phyloP scores from a whole-genome alignment of 2,797 vertebrate species.

The Rallus crepitans region DNA sequence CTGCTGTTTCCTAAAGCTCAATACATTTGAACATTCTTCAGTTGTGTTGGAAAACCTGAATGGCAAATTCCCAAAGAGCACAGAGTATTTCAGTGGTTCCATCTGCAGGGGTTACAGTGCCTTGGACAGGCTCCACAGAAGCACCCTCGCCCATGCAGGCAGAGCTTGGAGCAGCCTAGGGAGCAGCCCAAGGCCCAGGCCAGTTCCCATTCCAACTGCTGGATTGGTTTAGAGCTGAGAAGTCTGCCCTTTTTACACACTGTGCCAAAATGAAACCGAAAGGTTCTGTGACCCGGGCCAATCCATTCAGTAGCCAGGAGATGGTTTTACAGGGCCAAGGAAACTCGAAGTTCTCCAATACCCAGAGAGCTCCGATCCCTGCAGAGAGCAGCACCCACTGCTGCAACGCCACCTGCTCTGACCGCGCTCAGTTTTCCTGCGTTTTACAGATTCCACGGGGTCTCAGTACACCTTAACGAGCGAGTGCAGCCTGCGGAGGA shows the following conservation, averaged over 20 bases:
- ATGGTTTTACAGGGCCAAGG: neutral
- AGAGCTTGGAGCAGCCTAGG: neutral
- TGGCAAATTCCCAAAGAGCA: neutral
- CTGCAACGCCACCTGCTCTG: neutral
- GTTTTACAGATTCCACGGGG: rapidly evolving
- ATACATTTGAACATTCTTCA: neutral
- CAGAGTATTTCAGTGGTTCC: rapidly evolving
- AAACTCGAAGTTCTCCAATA: rapidly evolving
- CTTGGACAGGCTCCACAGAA: neutral
- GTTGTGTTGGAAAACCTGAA: rapidly evolving
- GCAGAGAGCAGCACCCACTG: neutral
- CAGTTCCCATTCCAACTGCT: rapidly evolving
- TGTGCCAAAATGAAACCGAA: rapidly evolving
- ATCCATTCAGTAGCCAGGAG: neutral
- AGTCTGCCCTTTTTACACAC: neutral
- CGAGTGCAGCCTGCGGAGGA: neutral
- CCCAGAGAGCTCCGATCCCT: rapidly evolving
- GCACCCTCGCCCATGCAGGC: rapidly evolving
- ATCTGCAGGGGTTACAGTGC: rapidly evolving
- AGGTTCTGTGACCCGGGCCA: neutral
- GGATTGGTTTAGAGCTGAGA: neutral
- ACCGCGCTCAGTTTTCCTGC: rapidly evolving
- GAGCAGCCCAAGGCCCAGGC: neutral
- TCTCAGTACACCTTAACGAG: rapidly evolving
- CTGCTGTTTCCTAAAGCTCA: neutral